Percentiles rank a stretch among this genome's conserved stretches.
Evolutionary conservation across 2,888 invertebrate species (phyloP).

Genomic region (Drosophila peninsularis): DNA sequence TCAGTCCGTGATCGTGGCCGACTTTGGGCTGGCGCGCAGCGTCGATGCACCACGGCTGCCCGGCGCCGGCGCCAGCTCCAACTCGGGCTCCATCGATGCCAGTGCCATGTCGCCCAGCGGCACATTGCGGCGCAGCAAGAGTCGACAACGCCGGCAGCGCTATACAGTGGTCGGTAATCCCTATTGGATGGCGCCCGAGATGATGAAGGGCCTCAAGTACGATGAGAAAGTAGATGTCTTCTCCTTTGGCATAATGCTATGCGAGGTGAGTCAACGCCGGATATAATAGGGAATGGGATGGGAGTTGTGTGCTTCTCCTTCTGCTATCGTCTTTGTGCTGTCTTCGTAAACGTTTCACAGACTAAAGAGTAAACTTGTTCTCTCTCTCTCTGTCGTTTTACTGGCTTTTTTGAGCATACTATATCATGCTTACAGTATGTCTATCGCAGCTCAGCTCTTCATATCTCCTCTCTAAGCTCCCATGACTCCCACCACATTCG

Average conservation of each 20-base stretch:
- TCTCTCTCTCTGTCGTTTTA: too few relatives aligned
- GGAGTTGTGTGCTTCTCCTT: too few relatives aligned
- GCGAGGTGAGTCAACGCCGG: constrained; percentile 88
- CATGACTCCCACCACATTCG: too few relatives aligned
- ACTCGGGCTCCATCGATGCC: constrained; percentile 14
- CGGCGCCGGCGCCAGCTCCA: constrained; percentile 22
- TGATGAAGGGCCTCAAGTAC: constrained; percentile 98
- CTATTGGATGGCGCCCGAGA: constrained; percentile 99
- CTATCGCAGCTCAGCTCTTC: neutral
- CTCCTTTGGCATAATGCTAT: constrained; percentile 97
- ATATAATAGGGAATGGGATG: too few relatives aligned
- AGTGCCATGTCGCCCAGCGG: constrained; percentile 79
- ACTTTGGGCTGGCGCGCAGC: constrained; percentile 96
- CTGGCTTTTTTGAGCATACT: too few relatives aligned
- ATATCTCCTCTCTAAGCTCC: too few relatives aligned
- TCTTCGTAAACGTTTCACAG: too few relatives aligned
- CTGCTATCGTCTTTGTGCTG: too few relatives aligned
- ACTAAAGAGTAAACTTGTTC: too few relatives aligned
- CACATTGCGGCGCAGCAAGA: constrained; percentile 86
- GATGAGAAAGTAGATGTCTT: constrained; percentile 98
- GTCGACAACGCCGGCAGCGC: constrained; percentile 91
- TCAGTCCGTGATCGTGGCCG: constrained; percentile 96
- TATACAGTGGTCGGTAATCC: constrained; percentile 99
- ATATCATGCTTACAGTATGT: too few relatives aligned
- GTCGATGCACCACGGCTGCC: constrained; percentile 85